Evolutionary conservation across 2,797 vertebrate genomes (phyloP).

Genomic region (Galago senegalensis): DNA sequence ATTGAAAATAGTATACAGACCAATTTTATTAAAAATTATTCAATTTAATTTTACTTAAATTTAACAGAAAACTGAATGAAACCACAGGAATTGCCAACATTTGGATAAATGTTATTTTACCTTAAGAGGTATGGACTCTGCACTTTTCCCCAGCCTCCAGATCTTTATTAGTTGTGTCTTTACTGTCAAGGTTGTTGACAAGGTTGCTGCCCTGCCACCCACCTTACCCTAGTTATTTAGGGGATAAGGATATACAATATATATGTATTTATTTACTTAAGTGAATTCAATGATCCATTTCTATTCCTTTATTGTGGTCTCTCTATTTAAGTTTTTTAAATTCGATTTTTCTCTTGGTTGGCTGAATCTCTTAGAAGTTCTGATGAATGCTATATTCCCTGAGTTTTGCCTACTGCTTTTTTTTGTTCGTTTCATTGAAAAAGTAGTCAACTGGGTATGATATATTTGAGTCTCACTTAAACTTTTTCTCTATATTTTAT

Average conservation of each 20-base stretch:
- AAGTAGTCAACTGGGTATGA: neutral
- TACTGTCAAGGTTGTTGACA: slow-evolving; percentile 37
- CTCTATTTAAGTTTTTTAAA: slow-evolving; percentile 8
- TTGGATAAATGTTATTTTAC: slow-evolving; percentile 73
- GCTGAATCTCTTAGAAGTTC: neutral
- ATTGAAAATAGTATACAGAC: slow-evolving; percentile 68
- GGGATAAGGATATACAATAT: neutral
- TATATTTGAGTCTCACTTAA: slow-evolving; percentile 38
- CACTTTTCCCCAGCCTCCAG: slow-evolving; percentile 4
- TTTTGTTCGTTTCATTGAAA: slow-evolving; percentile 41
- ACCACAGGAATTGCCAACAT: slow-evolving; percentile 55
- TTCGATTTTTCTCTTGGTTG: slow-evolving; percentile 63
- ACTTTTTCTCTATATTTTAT: slow-evolving; percentile 48
- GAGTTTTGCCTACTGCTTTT: slow-evolving; percentile 13
- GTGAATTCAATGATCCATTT: neutral
- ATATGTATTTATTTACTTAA: slow-evolving; percentile 55
- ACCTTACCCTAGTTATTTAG: slow-evolving; percentile 12
- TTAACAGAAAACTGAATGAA: slow-evolving; percentile 71
- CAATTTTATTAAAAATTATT: slow-evolving; percentile 80
- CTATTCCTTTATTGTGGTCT: slow-evolving; percentile 49
- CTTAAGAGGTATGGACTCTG: slow-evolving; percentile 67
- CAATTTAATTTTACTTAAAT: slow-evolving; percentile 79
- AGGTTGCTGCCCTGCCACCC: neutral
- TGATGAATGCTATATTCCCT: slow-evolving; percentile 36
- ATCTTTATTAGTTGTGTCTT: slow-evolving; percentile 70